Percentiles rank a stretch among this genome's conserved stretches.
These are phyloP conservation scores for Saccopteryx bilineata DNA, from an alignment of 2,113 vertebrate genomes.

Conservation along the genomic window DNA sequence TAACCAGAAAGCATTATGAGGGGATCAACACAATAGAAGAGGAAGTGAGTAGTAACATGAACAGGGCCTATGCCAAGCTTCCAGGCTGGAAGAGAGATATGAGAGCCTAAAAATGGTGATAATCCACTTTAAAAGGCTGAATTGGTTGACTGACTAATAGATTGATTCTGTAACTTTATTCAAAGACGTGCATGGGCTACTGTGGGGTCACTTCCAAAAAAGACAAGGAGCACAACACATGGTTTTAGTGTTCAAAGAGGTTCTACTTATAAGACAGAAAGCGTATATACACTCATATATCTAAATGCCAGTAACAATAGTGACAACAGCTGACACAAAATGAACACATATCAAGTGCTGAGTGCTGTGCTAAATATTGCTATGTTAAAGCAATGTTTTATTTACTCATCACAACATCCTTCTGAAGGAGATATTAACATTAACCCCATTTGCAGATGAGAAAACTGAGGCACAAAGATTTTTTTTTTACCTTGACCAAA, in stretches of 20 bases:
- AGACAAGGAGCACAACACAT: not conserved
- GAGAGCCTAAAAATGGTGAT: not conserved
- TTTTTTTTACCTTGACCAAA: conserved; percentile 8
- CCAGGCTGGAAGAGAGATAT: not conserved
- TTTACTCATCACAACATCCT: not conserved
- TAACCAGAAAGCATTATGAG: not conserved
- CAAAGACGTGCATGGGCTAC: not conserved
- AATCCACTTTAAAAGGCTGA: not conserved
- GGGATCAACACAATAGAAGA: not conserved
- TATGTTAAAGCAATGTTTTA: not conserved
- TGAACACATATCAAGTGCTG: not conserved
- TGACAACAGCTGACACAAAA: not conserved
- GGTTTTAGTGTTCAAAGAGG: not conserved
- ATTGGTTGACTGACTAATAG: not conserved
- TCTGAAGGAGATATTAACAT: not conserved
- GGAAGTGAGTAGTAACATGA: not conserved
- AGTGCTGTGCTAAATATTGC: not conserved
- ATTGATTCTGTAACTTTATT: not conserved
- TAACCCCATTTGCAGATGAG: not conserved
- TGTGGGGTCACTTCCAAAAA: not conserved
- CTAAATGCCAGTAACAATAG: not conserved
- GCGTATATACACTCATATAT: not conserved
- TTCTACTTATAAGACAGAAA: not conserved
- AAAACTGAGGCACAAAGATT: not conserved
- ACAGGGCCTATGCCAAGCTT: not conserved